Percentiles rank a stretch among this genome's conserved stretches.
phyloP scores from a whole-genome alignment of 1,140 invertebrate genomes.

The Drosophila grimshawi region DNA sequence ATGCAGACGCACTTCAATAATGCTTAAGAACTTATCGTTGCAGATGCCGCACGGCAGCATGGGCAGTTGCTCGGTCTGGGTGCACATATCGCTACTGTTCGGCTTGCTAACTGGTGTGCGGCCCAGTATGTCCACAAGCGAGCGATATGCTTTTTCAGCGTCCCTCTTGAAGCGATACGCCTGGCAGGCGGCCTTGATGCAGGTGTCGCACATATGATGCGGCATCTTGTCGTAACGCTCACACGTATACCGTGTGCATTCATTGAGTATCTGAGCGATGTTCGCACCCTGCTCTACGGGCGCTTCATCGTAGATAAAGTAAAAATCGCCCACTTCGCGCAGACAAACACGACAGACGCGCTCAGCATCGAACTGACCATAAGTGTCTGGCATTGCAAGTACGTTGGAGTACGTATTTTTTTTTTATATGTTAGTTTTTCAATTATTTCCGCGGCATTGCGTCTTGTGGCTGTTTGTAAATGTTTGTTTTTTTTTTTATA shows the following conservation, averaged over 20 bases:
- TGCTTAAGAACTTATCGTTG: slow-evolving; percentile 66
- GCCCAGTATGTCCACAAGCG: slow-evolving; percentile 54
- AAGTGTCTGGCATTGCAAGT: slow-evolving; percentile 29
- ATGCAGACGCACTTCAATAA: slow-evolving; percentile 64
- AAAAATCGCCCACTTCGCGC: slow-evolving; percentile 53
- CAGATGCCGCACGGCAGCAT: slow-evolving; percentile 74
- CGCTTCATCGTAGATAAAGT: slow-evolving; percentile 74
- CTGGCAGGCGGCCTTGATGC: slow-evolving; percentile 62
- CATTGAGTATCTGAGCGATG: slow-evolving; percentile 69
- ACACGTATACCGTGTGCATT: slow-evolving; percentile 72
- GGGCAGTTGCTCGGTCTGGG: slow-evolving; percentile 70
- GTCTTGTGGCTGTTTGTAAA: slow-evolving; percentile 22
- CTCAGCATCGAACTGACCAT: slow-evolving; percentile 50
- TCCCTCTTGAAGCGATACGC: slow-evolving; percentile 73
- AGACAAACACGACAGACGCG: slow-evolving; percentile 77
- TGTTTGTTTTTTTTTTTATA: slow-evolving; percentile 23
- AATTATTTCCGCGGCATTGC: slow-evolving; percentile 20
- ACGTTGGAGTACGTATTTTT: background rate
- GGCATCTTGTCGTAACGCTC: slow-evolving; percentile 66
- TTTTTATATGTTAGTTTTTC: background rate
- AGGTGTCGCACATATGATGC: slow-evolving; percentile 65
- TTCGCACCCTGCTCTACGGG: slow-evolving; percentile 63
- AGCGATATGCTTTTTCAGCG: slow-evolving; percentile 71
- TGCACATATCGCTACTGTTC: slow-evolving; percentile 53
- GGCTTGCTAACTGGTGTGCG: slow-evolving; percentile 34